Conservation (phyloP, 2,113 vertebrate species). For the Notiomystis cincta region DNA sequence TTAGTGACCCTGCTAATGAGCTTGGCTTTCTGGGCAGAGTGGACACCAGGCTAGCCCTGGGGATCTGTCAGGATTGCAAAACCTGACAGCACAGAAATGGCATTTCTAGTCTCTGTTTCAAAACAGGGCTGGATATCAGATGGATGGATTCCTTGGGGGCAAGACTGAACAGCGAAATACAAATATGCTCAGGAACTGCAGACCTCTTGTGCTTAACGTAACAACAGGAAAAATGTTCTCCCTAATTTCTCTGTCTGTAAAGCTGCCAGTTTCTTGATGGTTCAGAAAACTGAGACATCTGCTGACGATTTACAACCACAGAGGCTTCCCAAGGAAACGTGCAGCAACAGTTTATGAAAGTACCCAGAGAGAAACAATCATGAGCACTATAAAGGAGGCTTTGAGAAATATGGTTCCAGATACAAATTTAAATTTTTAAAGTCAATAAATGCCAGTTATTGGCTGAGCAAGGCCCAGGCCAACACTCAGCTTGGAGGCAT, state of each 20-base stretch:
- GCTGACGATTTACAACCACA: not conserved
- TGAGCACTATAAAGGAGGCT: not conserved
- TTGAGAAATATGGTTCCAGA: not conserved
- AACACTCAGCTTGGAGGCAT: not conserved
- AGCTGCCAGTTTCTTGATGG: not conserved
- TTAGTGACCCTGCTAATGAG: not conserved
- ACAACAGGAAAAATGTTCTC: not conserved
- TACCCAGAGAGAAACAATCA: not conserved
- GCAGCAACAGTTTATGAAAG: not conserved
- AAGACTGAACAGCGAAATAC: not conserved
- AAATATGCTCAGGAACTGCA: not conserved
- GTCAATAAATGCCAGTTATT: not conserved
- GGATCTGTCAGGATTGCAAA: not conserved
- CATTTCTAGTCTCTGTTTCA: not conserved
- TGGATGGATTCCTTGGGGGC: not conserved
- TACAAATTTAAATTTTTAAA: not conserved
- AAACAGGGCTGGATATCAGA: not conserved
- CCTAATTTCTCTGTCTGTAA: not conserved
- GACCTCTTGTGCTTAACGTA: not conserved
- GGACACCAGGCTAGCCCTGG: not conserved
- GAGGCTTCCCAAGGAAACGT: not conserved
- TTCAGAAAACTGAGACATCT: slow-evolving; percentile 5
- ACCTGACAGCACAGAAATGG: not conserved
- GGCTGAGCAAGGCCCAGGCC: not conserved
- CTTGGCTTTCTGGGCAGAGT: not conserved